Conservation (phyloP, 2,888 invertebrate genomes). For the Eilema griseolum region DNA sequence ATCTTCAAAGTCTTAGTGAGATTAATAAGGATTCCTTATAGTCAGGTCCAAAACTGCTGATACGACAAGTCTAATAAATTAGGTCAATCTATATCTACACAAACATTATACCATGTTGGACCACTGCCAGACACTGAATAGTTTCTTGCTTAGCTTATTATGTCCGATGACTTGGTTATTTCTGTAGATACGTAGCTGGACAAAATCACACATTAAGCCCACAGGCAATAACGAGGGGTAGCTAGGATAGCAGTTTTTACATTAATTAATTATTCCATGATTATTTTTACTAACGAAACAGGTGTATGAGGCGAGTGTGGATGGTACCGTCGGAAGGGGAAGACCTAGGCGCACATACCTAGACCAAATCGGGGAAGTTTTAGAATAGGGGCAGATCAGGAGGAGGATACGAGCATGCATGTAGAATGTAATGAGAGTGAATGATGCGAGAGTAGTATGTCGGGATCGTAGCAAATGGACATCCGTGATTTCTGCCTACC, state of each 20-base stretch:
- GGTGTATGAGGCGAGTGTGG: no score
- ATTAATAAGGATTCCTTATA: neutral
- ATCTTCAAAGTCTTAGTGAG: neutral
- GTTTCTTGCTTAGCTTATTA: conserved; percentile 24
- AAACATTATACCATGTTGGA: conserved; percentile 40
- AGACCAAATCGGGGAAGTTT: no score
- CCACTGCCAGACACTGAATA: conserved; percentile 36
- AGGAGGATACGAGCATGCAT: no score
- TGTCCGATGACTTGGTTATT: conserved; percentile 1
- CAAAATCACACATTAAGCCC: neutral
- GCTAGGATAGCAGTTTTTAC: neutral
- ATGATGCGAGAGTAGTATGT: no score
- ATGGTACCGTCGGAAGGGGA: no score
- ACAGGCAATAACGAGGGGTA: neutral
- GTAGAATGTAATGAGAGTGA: no score
- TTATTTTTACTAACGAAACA: no score
- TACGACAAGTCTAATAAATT: conserved; percentile 35
- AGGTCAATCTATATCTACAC: conserved; percentile 37
- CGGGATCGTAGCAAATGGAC: no score
- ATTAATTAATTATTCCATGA: neutral
- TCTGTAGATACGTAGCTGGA: neutral
- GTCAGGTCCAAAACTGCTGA: conserved; percentile 31
- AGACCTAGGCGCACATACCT: no score
- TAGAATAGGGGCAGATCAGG: no score
- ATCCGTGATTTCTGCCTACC: no score